Evolutionary conservation across 2,888 invertebrate species (phyloP).

Genomic region (Caenorhabditis wallacei): DNA sequence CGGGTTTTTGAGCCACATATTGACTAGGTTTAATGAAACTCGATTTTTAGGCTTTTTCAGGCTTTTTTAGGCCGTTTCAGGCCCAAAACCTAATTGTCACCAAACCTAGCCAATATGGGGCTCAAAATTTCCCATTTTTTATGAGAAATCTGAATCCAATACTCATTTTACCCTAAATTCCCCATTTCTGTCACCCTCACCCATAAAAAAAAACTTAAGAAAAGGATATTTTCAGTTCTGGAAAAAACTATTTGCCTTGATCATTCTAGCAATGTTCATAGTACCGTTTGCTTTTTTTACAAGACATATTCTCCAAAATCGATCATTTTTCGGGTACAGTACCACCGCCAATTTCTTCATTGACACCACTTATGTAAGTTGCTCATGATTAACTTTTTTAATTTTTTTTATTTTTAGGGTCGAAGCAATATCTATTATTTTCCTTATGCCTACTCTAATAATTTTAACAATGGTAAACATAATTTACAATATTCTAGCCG

Average conservation of each 20-base stretch:
- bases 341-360: slow-evolving; percentile 15
- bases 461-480: slow-evolving; percentile 2
- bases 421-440: slow-evolving; percentile 41
- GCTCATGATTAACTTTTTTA: not conserved
- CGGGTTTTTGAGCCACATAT: no score
- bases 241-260: not conserved
- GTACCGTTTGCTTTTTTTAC: slow-evolving; percentile 15
- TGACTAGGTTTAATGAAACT: no score
- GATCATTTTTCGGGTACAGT: slow-evolving; percentile 15
- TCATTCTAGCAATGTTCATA: slow-evolving; percentile 10
- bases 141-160: no score
- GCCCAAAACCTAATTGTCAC: not conserved
- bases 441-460: slow-evolving; percentile 24
- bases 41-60: no score
- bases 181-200: no score
- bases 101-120: not conserved
- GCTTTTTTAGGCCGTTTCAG: not conserved
- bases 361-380: slow-evolving; percentile 40
- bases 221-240: slow-evolving; percentile 26
- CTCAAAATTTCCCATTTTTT: no score
- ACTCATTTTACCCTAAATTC: no score
- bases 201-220: no score
- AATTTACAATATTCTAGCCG: slow-evolving; percentile 16
- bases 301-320: slow-evolving; percentile 4
- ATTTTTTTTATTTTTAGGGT: slow-evolving; percentile 14